Evolutionary conservation across 2,888 invertebrate species (phyloP).

Genomic region (Amiota mariae): DNA sequence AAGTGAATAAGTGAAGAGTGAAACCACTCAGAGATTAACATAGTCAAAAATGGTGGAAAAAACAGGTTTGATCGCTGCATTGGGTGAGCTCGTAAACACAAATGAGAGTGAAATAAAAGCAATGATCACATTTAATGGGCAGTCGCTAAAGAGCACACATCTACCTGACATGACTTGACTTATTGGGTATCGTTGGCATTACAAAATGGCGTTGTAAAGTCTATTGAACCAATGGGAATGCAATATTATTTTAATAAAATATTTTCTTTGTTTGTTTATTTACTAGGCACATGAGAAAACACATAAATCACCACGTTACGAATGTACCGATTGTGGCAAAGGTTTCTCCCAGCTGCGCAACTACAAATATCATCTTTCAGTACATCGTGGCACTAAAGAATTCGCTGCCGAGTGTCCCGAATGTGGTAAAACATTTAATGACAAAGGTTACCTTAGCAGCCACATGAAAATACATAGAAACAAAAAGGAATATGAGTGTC

Average conservation of each 20-base stretch:
- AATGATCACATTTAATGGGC: conserved; percentile 2
- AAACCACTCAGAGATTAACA: conserved; percentile 20
- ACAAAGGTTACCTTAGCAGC: conserved; percentile 87
- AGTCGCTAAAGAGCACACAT: neutral
- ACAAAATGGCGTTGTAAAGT: conserved; percentile 57
- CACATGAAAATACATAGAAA: conserved; percentile 90
- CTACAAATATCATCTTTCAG: conserved; percentile 87
- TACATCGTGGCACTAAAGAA: conserved; percentile 87
- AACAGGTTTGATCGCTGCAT: conserved; percentile 44
- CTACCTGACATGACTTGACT: neutral
- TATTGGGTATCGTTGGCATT: neutral
- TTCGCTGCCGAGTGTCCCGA: conserved; percentile 82
- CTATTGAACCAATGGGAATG: conserved; percentile 39
- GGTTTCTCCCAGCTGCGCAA: conserved; percentile 88
- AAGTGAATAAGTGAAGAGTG: too few species aligned
- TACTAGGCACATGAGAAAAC: conserved; percentile 72
- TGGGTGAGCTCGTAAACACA: conserved; percentile 36
- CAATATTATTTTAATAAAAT: neutral
- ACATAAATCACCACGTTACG: conserved; percentile 76
- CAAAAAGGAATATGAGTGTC: conserved; percentile 86
- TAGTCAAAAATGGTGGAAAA: conserved; percentile 58
- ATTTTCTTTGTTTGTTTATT: conserved; percentile 16
- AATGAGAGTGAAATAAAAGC: neutral
- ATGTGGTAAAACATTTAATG: conserved; percentile 89
- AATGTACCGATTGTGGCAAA: conserved; percentile 85